Evolutionary conservation across 2,797 vertebrate genomes (phyloP).

Genomic region (Hydrocynus forskahlii): DNA sequence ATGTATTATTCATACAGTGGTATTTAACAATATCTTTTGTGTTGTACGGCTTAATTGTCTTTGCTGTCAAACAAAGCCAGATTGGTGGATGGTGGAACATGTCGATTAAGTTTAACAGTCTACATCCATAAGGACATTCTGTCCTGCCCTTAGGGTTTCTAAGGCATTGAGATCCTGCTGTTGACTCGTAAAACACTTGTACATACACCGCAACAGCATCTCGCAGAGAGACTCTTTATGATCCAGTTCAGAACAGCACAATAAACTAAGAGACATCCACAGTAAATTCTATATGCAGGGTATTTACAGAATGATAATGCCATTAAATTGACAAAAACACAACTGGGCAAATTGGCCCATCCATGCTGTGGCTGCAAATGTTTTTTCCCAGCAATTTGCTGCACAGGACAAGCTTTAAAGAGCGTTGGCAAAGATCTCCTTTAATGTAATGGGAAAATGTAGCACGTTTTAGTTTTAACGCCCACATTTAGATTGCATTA

Average conservation of each 20-base stretch:
- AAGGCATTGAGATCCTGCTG: slow-evolving; percentile 45
- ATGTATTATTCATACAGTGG: slow-evolving; percentile 61
- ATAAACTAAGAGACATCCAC: slow-evolving; percentile 16
- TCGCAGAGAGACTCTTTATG: slow-evolving; percentile 26
- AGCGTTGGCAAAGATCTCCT: too few relatives aligned
- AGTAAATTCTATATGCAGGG: not conserved
- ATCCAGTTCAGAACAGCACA: not conserved
- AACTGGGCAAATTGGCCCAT: not conserved
- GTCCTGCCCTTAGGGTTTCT: slow-evolving; percentile 46
- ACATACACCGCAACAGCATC: slow-evolving; percentile 43
- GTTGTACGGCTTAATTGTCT: slow-evolving; percentile 62
- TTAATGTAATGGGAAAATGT: too few relatives aligned
- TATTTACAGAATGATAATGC: not conserved
- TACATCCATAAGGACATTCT: slow-evolving; percentile 52
- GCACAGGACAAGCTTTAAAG: not conserved
- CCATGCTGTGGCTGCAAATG: not conserved
- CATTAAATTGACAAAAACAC: not conserved
- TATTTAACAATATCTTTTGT: slow-evolving; percentile 65
- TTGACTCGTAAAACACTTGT: slow-evolving; percentile 50
- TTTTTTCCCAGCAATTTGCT: not conserved
- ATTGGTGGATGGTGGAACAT: slow-evolving; percentile 51
- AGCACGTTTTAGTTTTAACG: too few relatives aligned
- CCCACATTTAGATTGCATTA: too few relatives aligned
- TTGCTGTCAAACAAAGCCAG: slow-evolving; percentile 56
- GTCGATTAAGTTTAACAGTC: slow-evolving; percentile 62